Conservation (phyloP, 2,888 invertebrate genomes). For the Aphrophora alni region DNA sequence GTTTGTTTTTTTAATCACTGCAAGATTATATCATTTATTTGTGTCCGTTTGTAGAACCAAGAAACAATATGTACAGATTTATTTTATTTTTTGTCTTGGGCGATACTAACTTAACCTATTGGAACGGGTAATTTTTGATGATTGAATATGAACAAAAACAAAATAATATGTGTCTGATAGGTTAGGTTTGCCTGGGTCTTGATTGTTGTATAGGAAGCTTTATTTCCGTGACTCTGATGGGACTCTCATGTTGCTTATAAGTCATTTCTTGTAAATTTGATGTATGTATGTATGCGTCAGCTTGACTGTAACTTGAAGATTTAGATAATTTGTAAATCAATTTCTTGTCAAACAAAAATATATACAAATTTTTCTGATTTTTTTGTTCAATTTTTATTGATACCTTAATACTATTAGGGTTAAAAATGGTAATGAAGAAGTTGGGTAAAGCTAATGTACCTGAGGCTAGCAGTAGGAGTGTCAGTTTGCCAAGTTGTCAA, state of each 20-base stretch:
- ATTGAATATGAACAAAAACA: not conserved
- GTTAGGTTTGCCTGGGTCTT: not conserved
- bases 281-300: conserved; percentile 48
- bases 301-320: conserved; percentile 48
- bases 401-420: too few species aligned
- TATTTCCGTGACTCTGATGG: not conserved
- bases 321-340: conserved; percentile 51
- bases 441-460: too few species aligned
- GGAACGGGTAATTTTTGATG: not conserved
- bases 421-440: too few species aligned
- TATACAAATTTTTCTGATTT: conserved; percentile 51
- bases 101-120: not conserved
- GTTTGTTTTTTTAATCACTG: not conserved
- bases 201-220: not conserved
- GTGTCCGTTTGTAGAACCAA: not conserved
- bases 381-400: conserved; percentile 42
- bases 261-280: conserved; percentile 41
- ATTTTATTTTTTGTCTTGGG: not conserved
- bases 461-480: too few species aligned
- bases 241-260: too few species aligned
- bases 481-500: too few species aligned
- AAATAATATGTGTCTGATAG: not conserved
- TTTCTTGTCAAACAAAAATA: conserved; percentile 50
- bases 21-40: not conserved
- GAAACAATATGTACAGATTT: not conserved